Evolutionary conservation across 2,888 invertebrate species (phyloP), one percentile per base, ranked within the genome.

Genomic region (Gryllus longicercus): DNA sequence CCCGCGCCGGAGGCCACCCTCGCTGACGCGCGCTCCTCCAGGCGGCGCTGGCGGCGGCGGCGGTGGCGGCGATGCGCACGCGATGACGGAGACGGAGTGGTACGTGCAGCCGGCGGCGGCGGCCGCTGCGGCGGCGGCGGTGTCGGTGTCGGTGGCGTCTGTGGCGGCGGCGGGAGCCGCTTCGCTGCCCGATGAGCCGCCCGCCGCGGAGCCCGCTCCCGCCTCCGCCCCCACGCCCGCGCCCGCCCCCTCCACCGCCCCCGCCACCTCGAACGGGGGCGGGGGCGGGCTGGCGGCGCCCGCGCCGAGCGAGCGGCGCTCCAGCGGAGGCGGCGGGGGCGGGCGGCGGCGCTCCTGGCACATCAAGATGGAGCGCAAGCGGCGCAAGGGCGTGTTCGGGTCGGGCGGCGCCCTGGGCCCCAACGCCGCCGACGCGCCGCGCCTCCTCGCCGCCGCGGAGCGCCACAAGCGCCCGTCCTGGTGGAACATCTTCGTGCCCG

Each of bases 401-500:
- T 78, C 79, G 21, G 50, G 50, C 80, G 2, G 51, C 82, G 3
- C 79, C 80, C 5, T 51, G 18, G 23, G 50, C 25, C 25, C 51
- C 80, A 25, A 79, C 79, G 11, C 81, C 81, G 16, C 79, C 77
- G 49, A 81, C 76, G 21, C 76, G 25, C 76, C 50, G 50, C 23
- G 79, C 8, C 16, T 75, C 16, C 50, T 74, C 16, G 80, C 49
- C 86, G 88, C 88, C 86, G 84, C 89, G 86, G 88, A 89, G 74
- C 88, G 92, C 50, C 92, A 94, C 86, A 95, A 95, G 86, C 89
- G 95, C 82, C 92, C 93, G 74, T 95, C 95, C 74, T 96, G 95
- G 95, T 96, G 95, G 95, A 95, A 95, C 87, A 94, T 95, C 83
- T 95, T 95, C 86, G 93, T 93, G 77, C 93, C 94, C 78, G 95